Percentiles rank a stretch among this genome's conserved stretches.
These are phyloP conservation scores for Apamea epomidion DNA, from an alignment of 2,888 invertebrate species.

Conservation along the genomic window DNA sequence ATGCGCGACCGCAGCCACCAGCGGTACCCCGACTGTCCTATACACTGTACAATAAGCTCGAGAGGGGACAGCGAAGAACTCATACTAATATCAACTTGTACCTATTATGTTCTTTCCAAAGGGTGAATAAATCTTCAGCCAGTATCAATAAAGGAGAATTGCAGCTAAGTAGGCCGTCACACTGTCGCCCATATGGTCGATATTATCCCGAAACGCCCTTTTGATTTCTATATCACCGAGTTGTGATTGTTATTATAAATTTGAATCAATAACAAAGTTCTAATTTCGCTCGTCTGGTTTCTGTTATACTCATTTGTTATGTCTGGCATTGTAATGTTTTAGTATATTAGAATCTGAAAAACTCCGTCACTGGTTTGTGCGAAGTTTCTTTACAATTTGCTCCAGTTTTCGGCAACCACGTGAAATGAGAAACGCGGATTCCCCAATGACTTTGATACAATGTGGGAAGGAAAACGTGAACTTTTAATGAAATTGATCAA, in stretches of 20 bases:
- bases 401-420: conserved; percentile 21
- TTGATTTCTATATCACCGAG: conserved; percentile 17
- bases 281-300: conserved; percentile 14
- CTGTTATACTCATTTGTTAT: background rate
- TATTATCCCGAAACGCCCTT: conserved; percentile 25
- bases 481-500: conserved; percentile 61
- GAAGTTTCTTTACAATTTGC: conserved; percentile 3
- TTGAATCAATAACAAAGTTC: conserved; percentile 23
- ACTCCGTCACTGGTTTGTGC: background rate
- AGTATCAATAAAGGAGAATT: conserved; percentile 36
- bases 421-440: conserved; percentile 22
- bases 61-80: conserved; percentile 30
- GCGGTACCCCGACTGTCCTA: conserved; percentile 14
- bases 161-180: conserved; percentile 21
- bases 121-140: conserved; percentile 58
- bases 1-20: conserved; percentile 46
- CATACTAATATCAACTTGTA: conserved; percentile 51
- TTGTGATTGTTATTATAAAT: conserved; percentile 4
- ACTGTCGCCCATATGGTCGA: background rate
- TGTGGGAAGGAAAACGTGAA: conserved; percentile 34
- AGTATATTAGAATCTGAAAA: conserved; percentile 12
- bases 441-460: conserved; percentile 27
- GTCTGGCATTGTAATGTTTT: conserved; percentile 1
- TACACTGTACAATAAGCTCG: conserved; percentile 28
- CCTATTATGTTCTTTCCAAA: conserved; percentile 36